Base-by-base conservation (phyloP, 2,888 invertebrate species). In the Lasioglossum leucozonium region DNA sequence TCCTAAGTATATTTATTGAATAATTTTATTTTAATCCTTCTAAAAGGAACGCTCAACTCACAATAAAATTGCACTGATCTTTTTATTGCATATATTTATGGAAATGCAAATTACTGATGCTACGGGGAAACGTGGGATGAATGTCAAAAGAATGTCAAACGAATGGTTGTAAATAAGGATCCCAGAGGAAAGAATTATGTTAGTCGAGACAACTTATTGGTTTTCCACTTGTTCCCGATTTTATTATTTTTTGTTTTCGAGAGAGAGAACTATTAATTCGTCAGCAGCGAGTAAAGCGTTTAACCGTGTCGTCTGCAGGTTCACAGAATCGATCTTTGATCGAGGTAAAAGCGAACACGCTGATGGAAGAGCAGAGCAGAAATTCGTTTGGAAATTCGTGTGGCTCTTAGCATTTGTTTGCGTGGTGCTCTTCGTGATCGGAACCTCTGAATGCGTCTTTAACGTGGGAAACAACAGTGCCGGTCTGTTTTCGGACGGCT, bases 341-440 rank as follows among this genome's bases (percentile, higher is more conserved):
- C 16, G 16, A 30, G 26, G 30, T 30, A 62, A 62, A 62, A 26
- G 58, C 26, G 26, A 26, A 58, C 5, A 26, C 26, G 58, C 58
- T 58, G 26, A 26, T 58, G 34, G 2, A 65, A 34, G 34, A 65
- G 65, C 30, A 30, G 18, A 18, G 16, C 65, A 34, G 65, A 18
- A 67, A 67, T 47, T 77, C 76, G 34, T 67, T 22, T 47, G 67
- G 11, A 18, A 77, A 77, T 51, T 77, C 67, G 67, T 30, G 13
- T 44, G 8, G n/a, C 67, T 67, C 47, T 67, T 67, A 47, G 44
- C 47, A 40, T 40, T 69, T 69, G 69, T 69, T 77, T 51, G 67
- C 67, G 26, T 18, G 37, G 8, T 22, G 51, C 11, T 51, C 34
- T 34, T 34, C 30, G 18, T 11, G 51, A 37, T n/a, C 37, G 16